These are phyloP conservation scores for Leptinotarsa texana DNA, from an alignment of 1,140 invertebrate genomes.

Conservation along the genomic window DNA sequence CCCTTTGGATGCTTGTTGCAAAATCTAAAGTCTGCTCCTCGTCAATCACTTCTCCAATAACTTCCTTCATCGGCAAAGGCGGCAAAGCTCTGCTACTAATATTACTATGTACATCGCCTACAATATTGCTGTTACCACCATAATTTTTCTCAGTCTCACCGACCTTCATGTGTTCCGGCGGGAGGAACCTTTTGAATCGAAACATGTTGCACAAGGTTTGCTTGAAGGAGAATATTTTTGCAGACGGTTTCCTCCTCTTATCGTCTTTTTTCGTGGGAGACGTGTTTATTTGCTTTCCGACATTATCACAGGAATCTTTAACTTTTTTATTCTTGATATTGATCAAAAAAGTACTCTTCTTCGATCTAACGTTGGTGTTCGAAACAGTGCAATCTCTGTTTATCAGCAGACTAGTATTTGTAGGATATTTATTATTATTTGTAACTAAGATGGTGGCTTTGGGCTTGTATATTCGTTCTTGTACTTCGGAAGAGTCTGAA, in stretches of 20 bases:
- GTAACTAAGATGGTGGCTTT: conserved; percentile 44
- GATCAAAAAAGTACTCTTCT: conserved; percentile 65
- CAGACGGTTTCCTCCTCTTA: conserved; percentile 65
- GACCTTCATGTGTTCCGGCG: conserved; percentile 56
- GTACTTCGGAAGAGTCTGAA: conserved; percentile 62
- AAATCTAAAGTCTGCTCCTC: conserved; percentile 71
- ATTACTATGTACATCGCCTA: conserved; percentile 45
- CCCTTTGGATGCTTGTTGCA: conserved; percentile 89
- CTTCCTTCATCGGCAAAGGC: conserved; percentile 69
- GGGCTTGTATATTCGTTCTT: conserved; percentile 57
- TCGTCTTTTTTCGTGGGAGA: conserved; percentile 58
- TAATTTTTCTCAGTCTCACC: conserved; percentile 48
- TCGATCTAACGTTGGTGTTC: conserved; percentile 52
- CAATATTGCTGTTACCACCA: conserved; percentile 35
- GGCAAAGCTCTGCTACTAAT: conserved; percentile 76
- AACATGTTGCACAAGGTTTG: conserved; percentile 85
- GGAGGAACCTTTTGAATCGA: conserved; percentile 66
- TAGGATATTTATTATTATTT: conserved; percentile 48
- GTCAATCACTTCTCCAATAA: conserved; percentile 51
- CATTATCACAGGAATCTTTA: conserved; percentile 61
- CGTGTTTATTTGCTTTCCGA: conserved; percentile 42
- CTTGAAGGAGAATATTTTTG: conserved; percentile 72
- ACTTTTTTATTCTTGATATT: conserved; percentile 69
- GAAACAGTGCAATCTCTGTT: conserved; percentile 5
- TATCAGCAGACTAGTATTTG: conserved; percentile 19